Base-by-base conservation (phyloP, 2,888 invertebrate species). In the Plagiodera versicolora region DNA sequence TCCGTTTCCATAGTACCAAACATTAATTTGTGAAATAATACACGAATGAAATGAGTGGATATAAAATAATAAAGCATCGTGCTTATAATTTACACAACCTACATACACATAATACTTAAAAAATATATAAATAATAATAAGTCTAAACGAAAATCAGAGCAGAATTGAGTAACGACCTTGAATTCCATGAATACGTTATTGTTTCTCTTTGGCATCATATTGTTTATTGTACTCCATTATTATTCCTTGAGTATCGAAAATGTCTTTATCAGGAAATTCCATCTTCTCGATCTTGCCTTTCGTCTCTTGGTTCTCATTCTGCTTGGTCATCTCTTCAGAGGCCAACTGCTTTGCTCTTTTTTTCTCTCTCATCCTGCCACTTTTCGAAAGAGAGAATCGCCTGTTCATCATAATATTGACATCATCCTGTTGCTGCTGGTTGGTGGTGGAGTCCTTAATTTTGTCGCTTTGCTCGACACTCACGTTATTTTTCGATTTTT, bases 281-380 rank as follows among this genome's bases (percentile, higher is more conserved):
- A 28, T 4, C 17, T 53, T 39, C 16, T 53, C 53, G 24, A 24
- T 53, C 11, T 6, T 53, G 19, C 16, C 9, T 44, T 16, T 44
- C 6, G 5, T 16, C 10, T 53, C 16, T 20, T 44, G 8, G n/a
- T 19, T n/a, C 16, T 45, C 53, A 24, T 10, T 14, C 30, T 53
- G 24, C n/a, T 24, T 53, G 18, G 30, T 39, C 9, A 24, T n/a
- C 19, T 39, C 44, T 16, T 24, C 24, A 8, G 18, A 1, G 2
- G 46, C 46, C 16, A 44, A 11, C 16, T 16, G 24, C 44, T 53
- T 53, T 8, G 39, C 24, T 53, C 73, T 48, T 47, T 72, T 73
- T 50, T 66, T 68, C 53, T 74, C 73, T 51, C 73, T 73, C 70
- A 74, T 69, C 61, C 74, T 66, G 9, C 74, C 74, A 64, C 73